Conservation (phyloP, 2,113 vertebrate genomes). For the Bubo blakistoni region DNA sequence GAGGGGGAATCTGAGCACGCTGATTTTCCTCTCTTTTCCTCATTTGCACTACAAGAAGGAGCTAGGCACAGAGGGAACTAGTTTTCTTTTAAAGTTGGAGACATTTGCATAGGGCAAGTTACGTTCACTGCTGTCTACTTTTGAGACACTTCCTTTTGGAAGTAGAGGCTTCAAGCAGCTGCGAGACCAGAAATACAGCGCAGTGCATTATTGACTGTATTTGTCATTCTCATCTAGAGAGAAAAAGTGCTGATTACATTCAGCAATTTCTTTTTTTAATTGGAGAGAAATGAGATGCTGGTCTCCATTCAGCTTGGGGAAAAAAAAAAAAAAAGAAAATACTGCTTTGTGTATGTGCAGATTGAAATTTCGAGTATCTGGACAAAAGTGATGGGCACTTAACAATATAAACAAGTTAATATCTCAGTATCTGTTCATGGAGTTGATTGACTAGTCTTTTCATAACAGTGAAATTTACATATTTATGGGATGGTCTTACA, state of each 20-base stretch:
- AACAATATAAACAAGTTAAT: not conserved
- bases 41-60: constrained; percentile 22
- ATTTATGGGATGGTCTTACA: not conserved
- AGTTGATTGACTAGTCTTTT: not conserved
- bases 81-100: not conserved
- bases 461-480: not conserved
- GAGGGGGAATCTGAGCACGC: not conserved
- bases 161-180: not conserved
- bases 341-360: not conserved
- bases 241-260: not conserved
- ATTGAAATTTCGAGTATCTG: not conserved
- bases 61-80: not conserved
- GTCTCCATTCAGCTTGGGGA: not conserved
- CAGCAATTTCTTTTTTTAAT: not conserved
- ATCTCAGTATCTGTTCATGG: not conserved
- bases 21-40: not conserved
- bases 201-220: not conserved
- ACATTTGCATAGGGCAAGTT: not conserved
- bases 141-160: not conserved
- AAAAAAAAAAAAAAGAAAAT: no score
- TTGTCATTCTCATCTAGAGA: not conserved
- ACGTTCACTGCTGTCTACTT: not conserved
- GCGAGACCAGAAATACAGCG: not conserved
- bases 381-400: not conserved
- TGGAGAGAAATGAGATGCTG: not conserved